phyloP scores from a whole-genome alignment of 2,113 vertebrate genomes.

The Syngnathus typhle region DNA sequence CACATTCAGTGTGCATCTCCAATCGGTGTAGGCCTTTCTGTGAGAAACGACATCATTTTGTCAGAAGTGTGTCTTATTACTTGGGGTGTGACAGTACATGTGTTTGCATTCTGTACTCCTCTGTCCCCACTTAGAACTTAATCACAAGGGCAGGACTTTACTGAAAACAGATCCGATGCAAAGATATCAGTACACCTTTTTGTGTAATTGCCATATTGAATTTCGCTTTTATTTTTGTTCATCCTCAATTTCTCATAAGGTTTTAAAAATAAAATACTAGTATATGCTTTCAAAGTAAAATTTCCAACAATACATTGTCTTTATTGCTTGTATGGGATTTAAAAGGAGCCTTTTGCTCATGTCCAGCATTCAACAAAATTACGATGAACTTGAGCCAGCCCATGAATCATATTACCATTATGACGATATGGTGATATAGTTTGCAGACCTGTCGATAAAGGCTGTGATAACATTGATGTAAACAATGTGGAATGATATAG shows the following conservation, averaged over 20 bases:
- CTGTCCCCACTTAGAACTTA: not conserved
- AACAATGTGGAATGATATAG: slow-evolving; percentile 39
- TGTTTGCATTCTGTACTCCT: not conserved
- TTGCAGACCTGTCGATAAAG: not conserved
- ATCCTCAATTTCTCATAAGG: not conserved
- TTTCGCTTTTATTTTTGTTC: not conserved
- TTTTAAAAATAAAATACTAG: not conserved
- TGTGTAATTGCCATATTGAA: not conserved
- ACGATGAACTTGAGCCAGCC: not conserved
- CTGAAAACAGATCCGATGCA: not conserved
- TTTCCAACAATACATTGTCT: not conserved
- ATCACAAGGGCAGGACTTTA: not conserved
- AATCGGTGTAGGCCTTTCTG: not conserved
- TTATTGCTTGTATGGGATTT: not conserved
- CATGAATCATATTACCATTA: not conserved
- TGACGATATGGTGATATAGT: not conserved
- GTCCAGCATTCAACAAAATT: not conserved
- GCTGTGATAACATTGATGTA: slow-evolving; percentile 34
- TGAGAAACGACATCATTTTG: not conserved
- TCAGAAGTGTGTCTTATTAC: not conserved
- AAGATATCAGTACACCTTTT: not conserved
- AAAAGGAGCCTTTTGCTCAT: not conserved
- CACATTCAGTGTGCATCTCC: not conserved
- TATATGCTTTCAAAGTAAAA: not conserved
- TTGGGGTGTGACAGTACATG: not conserved